Evolutionary conservation across 2,888 invertebrate species (phyloP).

Genomic region (Micoletzkya japonica): DNA sequence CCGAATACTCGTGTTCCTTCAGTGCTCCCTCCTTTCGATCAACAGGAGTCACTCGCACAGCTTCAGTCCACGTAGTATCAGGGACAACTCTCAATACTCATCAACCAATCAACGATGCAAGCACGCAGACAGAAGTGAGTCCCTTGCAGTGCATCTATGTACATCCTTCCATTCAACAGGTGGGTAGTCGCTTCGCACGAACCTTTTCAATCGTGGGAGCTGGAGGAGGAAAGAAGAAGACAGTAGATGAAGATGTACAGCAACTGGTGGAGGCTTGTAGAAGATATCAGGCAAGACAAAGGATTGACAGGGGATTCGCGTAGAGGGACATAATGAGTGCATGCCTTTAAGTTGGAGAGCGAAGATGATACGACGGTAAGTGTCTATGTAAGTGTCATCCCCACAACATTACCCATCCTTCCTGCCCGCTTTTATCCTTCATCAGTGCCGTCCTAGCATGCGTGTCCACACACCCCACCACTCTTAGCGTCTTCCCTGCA

Average conservation of each 20-base stretch:
- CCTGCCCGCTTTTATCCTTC: no score
- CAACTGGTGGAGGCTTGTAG: slow-evolving; percentile 60
- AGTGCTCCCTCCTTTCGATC: slow-evolving; percentile 26
- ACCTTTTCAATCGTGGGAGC: slow-evolving; percentile 57
- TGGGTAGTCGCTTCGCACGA: slow-evolving; percentile 43
- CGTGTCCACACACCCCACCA: no score
- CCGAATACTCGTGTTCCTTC: no score
- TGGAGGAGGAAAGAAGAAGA: slow-evolving; percentile 41
- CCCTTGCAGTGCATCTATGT: not conserved
- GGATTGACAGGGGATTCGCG: not conserved
- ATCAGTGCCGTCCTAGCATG: no score
- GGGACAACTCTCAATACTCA: slow-evolving; percentile 34
- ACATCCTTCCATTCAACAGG: not conserved
- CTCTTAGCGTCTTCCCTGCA: no score
- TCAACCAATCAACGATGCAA: slow-evolving; percentile 32
- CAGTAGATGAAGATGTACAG: slow-evolving; percentile 61
- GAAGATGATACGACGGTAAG: no score
- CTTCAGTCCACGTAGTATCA: slow-evolving; percentile 44
- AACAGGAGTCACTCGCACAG: slow-evolving; percentile 44
- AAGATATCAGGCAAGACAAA: slow-evolving; percentile 51
- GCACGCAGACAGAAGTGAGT: slow-evolving; percentile 48
- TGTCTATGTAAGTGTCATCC: no score
- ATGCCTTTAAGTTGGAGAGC: no score
- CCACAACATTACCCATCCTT: no score
- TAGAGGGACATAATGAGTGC: no score